A percentile compares a stretch with the other conserved stretches of the same genome.
phyloP scores from a whole-genome alignment of 2,888 invertebrate species.

The Drosophila incognita region DNA sequence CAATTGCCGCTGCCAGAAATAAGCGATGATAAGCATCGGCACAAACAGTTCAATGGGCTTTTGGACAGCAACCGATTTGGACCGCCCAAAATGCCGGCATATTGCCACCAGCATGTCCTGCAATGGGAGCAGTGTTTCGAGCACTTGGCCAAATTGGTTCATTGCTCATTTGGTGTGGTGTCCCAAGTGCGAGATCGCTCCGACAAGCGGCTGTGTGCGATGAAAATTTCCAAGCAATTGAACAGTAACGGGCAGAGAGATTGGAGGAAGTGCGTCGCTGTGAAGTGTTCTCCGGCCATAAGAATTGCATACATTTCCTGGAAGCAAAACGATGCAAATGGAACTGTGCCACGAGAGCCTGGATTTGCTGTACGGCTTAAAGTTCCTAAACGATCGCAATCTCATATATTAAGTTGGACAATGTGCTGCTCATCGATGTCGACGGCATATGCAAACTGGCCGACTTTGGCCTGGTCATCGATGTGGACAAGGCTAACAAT shows the following conservation, averaged over 20 bases:
- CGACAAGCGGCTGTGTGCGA: conserved; percentile 89
- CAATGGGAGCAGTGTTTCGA: conserved; percentile 88
- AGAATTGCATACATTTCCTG: conserved; percentile 90
- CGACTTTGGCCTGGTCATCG: conserved; percentile 90
- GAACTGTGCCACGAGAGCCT: conserved; percentile 89
- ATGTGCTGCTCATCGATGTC: conserved; percentile 89
- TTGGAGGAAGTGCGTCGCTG: conserved; percentile 89
- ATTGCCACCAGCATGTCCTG: conserved; percentile 80
- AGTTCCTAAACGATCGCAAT: conserved; percentile 89
- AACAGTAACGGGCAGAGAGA: conserved; percentile 86
- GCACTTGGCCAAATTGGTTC: conserved; percentile 87
- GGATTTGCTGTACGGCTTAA: conserved; percentile 88
- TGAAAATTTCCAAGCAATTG: conserved; percentile 89
- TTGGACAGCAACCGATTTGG: conserved; percentile 74
- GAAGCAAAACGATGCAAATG: conserved; percentile 90
- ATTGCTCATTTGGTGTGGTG: conserved; percentile 91
- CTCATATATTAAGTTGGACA: conserved; percentile 92
- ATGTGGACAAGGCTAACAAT: conserved; percentile 87
- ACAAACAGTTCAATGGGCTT: conserved; percentile 69
- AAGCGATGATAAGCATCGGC: conserved; percentile 73
- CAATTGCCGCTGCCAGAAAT: conserved; percentile 81
- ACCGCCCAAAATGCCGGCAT: conserved; percentile 76
- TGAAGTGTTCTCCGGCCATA: conserved; percentile 88
- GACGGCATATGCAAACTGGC: conserved; percentile 88
- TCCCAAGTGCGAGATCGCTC: conserved; percentile 88